Conservation (phyloP, 2,113 vertebrate genomes). For the Dipodomys stephensi region DNA sequence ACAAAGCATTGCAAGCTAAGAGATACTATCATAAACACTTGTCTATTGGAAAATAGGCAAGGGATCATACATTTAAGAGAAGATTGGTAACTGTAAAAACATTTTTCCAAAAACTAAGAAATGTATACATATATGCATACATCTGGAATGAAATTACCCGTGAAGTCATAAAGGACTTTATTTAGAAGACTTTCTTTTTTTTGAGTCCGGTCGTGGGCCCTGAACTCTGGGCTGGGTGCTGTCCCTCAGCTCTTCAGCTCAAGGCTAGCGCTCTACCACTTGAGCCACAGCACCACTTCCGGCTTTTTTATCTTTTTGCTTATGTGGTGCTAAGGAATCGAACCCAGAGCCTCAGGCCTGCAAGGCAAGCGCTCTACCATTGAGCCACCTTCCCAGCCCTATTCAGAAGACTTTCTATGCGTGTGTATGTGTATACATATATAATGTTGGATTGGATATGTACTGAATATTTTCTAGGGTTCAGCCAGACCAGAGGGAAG, state of each 20-base stretch:
- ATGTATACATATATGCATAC: not conserved
- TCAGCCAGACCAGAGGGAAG: not conserved
- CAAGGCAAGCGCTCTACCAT: too few species aligned
- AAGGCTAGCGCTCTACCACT: too few species aligned
- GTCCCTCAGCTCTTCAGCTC: too few species aligned
- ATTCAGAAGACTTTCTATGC: not conserved
- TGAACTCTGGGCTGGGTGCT: too few species aligned
- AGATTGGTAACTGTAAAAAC: conserved; percentile 12
- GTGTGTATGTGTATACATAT: too few species aligned
- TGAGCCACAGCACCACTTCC: too few species aligned
- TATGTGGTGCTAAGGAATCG: too few species aligned
- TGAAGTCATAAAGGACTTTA: not conserved
- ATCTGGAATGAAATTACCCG: not conserved
- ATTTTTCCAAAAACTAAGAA: conserved; percentile 25
- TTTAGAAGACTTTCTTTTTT: not conserved
- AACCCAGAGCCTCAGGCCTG: too few species aligned
- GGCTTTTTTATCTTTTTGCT: too few species aligned
- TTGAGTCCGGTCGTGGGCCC: too few species aligned
- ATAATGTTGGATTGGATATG: not conserved
- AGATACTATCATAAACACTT: not conserved
- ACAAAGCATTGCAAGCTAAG: not conserved
- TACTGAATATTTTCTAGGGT: not conserved
- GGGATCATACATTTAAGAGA: conserved; percentile 27
- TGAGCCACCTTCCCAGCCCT: too few species aligned
- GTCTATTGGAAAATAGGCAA: not conserved